Base-by-base conservation (phyloP, 2,888 invertebrate genomes). In the Parasteatoda lunata region DNA sequence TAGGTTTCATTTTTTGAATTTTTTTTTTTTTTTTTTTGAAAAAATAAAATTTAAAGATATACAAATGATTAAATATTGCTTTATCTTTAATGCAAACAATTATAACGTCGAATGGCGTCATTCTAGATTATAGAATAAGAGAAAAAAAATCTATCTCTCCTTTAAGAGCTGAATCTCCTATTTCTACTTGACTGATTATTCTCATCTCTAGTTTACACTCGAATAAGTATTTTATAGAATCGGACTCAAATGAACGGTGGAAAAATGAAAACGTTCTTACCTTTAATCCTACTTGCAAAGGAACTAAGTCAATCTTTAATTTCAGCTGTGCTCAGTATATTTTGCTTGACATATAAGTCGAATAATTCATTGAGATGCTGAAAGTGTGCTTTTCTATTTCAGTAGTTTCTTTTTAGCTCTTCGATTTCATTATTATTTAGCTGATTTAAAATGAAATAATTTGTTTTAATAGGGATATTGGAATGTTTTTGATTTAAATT, bases 201-300 rank as follows among this genome's bases (percentile, higher is more conserved):
- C 15, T n/a, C n/a, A 69, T 59, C 52, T 82, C 64, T 75, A 75
- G 81, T 82, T 82, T 76, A 75, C 81, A 75, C 75, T 69, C 49
- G 75, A 82, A 69, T 69, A 82, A 82, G 45, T 76, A 82, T 82
- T 76, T 73, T 65, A 73, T 66, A 72, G 81, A 54, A 75, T 69
- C 48, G 64, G 49, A 49, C 54, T 15, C 30, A 54, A 73, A 52
- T 73, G 30, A 68, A 68, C 6, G n/a, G 9, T 15, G 30, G 15
- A 66, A 52, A 49, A 54, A 65, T 49, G 30, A 48, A 15, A 72
- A 52, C 11, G 49, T 77, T 72, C 51, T 72, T 71, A 59, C 72
- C 49, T 65, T 30, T 51, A 70, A 70, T 59, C 59, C 51, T 15
- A 30, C 64, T 45, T 15, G 45, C 9, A 30, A 30, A 30, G 70